Base-by-base conservation (phyloP, 1,140 invertebrate genomes). In the Trachymyrmex cornetzi region DNA sequence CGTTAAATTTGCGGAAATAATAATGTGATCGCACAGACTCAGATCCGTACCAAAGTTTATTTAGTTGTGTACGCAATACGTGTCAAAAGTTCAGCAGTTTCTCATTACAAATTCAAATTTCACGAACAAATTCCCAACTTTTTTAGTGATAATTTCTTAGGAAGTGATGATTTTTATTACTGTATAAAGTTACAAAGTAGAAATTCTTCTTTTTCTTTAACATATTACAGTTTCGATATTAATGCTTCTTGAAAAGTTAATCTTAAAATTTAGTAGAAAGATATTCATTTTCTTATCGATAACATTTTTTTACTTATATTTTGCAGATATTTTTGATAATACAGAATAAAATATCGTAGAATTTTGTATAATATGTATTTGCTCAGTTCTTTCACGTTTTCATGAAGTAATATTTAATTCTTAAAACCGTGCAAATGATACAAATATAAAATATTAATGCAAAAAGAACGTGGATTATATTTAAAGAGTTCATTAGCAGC, bases 1-100 rank as follows among this genome's bases (percentile, higher is more conserved):
- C 9, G 19, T 75, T 61, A 75, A 84, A 75, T 84, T 84, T 75
- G 55, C 57, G 69, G 55, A 74, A 84, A 75, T 84, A 75, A 63
- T 38, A 79, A 34, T 14, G n/a, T 27, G 19, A 75, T 48, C 24
- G 30, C 22, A 24, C 48, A 64, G 24, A 44, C 38, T 24, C 48
- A 22, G 24, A 30, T 16, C 2, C 11, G 22, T 12, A 16, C 2
- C 22, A 11, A n/a, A 75, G 5, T 50, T 27, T 19, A 11, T 12
- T 61, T 30, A 24, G n/a, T 66, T 22, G 14, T 6, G 27, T 50
- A 67, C 1, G 22, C 7, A 16, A 22, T 57, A n/a, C 22, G n/a
- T 61, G 9, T 61, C 12, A 16, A 61, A 30, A 63, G 24, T 63
- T 77, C 14, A 24, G 14, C 34, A 57, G 12, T 22, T 48, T 69